These are phyloP conservation scores for Dolichotis patagonum DNA, from an alignment of 2,113 vertebrate genomes.

Conservation along the genomic window DNA sequence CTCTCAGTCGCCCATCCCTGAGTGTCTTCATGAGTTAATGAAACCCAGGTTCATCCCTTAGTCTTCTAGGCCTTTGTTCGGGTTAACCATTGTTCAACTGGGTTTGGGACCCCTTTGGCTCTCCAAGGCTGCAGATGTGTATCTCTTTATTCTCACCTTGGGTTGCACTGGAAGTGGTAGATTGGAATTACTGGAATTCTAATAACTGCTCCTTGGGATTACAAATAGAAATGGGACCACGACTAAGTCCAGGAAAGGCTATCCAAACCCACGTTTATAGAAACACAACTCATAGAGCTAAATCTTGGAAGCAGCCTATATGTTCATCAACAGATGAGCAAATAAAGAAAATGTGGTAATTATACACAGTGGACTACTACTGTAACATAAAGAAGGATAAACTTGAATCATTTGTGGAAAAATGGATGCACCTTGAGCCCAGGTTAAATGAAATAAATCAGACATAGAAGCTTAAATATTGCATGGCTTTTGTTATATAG, in stretches of 20 bases:
- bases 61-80: no score
- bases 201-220: neutral
- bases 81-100: neutral
- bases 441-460: neutral
- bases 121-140: neutral
- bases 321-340: neutral
- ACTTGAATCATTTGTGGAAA: neutral
- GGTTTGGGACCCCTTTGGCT: neutral
- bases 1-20: no score
- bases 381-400: neutral
- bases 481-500: neutral
- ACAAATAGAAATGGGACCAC: neutral
- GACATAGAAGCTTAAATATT: neutral
- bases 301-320: neutral
- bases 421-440: neutral
- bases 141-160: neutral
- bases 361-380: neutral
- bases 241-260: neutral
- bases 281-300: neutral
- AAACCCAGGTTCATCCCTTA: no score
- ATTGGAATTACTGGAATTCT: neutral
- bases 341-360: neutral
- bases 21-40: no score
- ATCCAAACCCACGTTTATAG: neutral
- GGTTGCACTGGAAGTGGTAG: neutral